Conservation (phyloP, 2,797 vertebrate species). For the Sebastiscus albofasciatus region DNA sequence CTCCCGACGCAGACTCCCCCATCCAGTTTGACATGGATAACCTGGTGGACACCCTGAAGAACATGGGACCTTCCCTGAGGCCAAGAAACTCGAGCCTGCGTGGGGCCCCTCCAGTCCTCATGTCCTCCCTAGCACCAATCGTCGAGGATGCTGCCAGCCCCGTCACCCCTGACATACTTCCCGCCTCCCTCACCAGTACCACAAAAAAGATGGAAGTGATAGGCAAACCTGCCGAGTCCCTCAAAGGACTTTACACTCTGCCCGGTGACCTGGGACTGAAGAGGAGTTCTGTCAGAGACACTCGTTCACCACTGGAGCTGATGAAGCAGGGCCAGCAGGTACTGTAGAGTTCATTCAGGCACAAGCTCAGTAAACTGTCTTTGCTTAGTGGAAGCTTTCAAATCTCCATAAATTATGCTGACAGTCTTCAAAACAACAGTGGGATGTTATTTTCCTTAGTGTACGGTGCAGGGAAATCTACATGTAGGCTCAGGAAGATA, state of each 20-base stretch:
- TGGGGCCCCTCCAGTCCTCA: slow-evolving; percentile 51
- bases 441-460: not conserved
- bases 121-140: slow-evolving; percentile 87
- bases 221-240: not conserved
- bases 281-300: slow-evolving; percentile 58
- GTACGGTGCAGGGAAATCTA: too few species aligned
- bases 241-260: slow-evolving; percentile 51
- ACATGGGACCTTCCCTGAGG: slow-evolving; percentile 88
- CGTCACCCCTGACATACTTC: not conserved
- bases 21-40: slow-evolving; percentile 86
- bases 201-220: not conserved
- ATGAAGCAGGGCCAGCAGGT: slow-evolving; percentile 79
- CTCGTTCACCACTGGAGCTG: slow-evolving; percentile 79
- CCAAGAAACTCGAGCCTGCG: slow-evolving; percentile 65
- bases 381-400: not conserved
- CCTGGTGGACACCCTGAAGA: slow-evolving; percentile 90
- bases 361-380: not conserved
- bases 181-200: not conserved
- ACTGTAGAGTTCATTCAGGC: not conserved
- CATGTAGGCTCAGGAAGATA: not conserved
- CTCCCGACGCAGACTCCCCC: slow-evolving; percentile 76
- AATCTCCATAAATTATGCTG: not conserved
- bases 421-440: not conserved
- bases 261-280: slow-evolving; percentile 76
- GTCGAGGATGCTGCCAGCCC: slow-evolving; percentile 82